A percentile compares a stretch with the other conserved stretches of the same genome.
These are phyloP conservation scores for Globodera ellingtonae DNA, from an alignment of 1,140 invertebrate genomes.

Conservation along the genomic window DNA sequence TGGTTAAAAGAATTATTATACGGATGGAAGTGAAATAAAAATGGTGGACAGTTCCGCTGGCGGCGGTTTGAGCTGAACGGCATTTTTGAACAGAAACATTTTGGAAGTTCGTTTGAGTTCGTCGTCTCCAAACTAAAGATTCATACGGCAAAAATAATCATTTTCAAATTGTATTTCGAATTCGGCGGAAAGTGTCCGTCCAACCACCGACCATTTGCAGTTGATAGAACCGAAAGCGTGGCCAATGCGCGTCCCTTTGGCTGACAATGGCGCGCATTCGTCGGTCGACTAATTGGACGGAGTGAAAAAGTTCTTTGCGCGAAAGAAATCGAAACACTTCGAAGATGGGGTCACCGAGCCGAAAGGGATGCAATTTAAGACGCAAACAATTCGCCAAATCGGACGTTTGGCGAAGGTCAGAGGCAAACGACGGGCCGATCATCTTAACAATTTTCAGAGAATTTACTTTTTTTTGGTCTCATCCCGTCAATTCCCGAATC, in stretches of 20 bases:
- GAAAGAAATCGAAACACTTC: constrained; percentile 22
- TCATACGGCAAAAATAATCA: background rate
- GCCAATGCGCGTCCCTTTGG: constrained; percentile 13
- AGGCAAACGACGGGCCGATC: background rate
- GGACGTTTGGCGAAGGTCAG: background rate
- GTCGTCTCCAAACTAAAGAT: constrained; percentile 3
- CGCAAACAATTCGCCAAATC: background rate
- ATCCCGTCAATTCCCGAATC: background rate
- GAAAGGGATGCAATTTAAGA: background rate
- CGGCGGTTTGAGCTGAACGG: background rate
- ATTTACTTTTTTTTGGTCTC: background rate
- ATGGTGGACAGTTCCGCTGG: constrained; percentile 15
- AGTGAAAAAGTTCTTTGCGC: constrained; percentile 14
- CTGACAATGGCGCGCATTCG: constrained; percentile 8
- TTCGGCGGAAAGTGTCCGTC: background rate
- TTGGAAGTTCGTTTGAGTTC: constrained; percentile 1
- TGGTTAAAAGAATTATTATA: constrained; percentile 3
- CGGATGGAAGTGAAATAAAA: constrained; percentile 4
- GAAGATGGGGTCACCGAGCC: constrained; percentile 3
- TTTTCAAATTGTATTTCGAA: background rate
- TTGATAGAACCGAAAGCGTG: background rate
- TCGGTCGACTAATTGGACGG: constrained; percentile 11
- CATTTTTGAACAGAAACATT: constrained; percentile 26
- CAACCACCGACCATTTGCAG: constrained; percentile 11
- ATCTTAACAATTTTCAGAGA: background rate